These are phyloP conservation scores for Nomada ferruginata DNA, from an alignment of 2,888 invertebrate species.

Conservation along the genomic window DNA sequence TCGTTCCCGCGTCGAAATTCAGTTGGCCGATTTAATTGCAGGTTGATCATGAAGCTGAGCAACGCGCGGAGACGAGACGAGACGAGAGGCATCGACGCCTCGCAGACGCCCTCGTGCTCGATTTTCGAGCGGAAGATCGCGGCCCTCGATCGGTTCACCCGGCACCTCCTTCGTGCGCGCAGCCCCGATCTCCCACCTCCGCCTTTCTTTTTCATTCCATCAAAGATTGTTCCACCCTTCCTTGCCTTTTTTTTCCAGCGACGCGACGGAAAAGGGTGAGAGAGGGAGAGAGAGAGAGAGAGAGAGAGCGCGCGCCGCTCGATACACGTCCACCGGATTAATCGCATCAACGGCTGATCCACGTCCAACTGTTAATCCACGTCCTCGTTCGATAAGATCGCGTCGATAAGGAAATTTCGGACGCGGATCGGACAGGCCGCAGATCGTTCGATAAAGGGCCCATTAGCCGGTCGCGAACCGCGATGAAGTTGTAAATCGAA, in stretches of 20 bases:
- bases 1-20: conserved; percentile 54
- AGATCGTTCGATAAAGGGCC: neutral
- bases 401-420: conserved; percentile 45
- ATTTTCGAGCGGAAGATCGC: conserved; percentile 59
- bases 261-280: neutral
- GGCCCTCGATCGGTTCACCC: conserved; percentile 59
- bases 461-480: neutral
- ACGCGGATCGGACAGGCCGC: conserved; percentile 6
- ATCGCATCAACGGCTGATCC: conserved; percentile 81
- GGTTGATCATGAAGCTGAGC: conserved; percentile 49
- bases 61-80: conserved; percentile 34
- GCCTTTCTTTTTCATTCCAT: neutral
- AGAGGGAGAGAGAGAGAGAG: conserved; percentile 10
- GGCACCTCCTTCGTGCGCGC: conserved; percentile 49
- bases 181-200: conserved; percentile 4
- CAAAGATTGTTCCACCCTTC: too few relatives aligned
- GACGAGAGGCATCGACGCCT: conserved; percentile 57
- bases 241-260: neutral
- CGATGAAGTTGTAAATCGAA: neutral
- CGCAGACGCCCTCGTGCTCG: conserved; percentile 60
- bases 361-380: conserved; percentile 83
- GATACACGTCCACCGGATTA: conserved; percentile 78
- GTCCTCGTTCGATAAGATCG: conserved; percentile 56
- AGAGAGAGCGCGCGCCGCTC: conserved; percentile 65
- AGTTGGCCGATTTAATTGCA: conserved; percentile 62